phyloP scores from a whole-genome alignment of 2,888 invertebrate genomes.

The Euzophera pinguis region DNA sequence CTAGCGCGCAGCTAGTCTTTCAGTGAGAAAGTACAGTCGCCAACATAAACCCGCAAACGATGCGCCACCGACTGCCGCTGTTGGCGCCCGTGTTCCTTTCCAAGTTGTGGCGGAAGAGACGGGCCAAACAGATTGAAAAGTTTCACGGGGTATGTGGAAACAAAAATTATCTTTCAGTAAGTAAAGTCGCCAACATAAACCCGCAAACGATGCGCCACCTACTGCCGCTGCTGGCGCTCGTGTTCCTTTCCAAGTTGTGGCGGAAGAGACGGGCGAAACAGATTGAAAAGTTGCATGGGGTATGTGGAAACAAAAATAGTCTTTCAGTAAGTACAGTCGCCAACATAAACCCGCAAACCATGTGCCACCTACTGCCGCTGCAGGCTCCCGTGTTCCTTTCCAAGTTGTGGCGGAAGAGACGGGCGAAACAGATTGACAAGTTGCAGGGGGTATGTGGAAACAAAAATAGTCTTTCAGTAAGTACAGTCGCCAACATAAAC shows the following conservation, averaged over 20 bases:
- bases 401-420: conserved; percentile 59
- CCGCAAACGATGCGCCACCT: conserved; percentile 75
- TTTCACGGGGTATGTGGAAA: conserved; percentile 72
- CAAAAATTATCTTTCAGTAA: conserved; percentile 14
- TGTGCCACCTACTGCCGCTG: conserved; percentile 70
- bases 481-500: conserved; percentile 59
- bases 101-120: conserved; percentile 59
- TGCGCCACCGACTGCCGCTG: conserved; percentile 70
- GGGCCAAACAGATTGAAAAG: conserved; percentile 65
- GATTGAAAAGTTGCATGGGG: conserved; percentile 67
- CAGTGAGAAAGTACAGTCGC: conserved; percentile 24
- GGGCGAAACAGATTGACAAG: conserved; percentile 65
- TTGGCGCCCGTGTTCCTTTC: conserved; percentile 68
- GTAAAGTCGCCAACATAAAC: conserved; percentile 63
- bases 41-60: conserved; percentile 76
- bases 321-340: conserved; percentile 21
- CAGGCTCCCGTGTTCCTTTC: conserved; percentile 69
- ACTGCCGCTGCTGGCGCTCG: conserved; percentile 65
- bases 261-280: conserved; percentile 59
- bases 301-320: too few relatives aligned
- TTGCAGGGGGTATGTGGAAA: conserved; percentile 66
- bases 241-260: conserved; percentile 69
- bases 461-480: conserved; percentile 12
- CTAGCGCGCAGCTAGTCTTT: background rate
- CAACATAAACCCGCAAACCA: conserved; percentile 76